Evolutionary conservation across 2,113 vertebrate genomes (phyloP).

Genomic region (Triplophysa siluroides): DNA sequence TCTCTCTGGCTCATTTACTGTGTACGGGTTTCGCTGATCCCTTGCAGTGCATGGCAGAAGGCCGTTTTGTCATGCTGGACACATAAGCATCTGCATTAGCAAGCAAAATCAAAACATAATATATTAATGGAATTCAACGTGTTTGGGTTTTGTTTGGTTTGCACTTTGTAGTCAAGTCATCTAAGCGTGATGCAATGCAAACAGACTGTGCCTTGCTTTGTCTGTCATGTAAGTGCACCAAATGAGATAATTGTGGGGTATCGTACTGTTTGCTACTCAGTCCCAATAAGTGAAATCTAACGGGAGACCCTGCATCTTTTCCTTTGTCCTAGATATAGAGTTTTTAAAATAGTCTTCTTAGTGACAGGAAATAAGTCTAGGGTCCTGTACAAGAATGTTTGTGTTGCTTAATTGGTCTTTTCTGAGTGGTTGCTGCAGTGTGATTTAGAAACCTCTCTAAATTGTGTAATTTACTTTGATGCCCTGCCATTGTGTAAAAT

Average conservation of each 20-base stretch:
- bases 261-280: no score
- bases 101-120: neutral
- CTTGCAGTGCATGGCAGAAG: constrained; percentile 4
- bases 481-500: no score
- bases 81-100: neutral
- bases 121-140: neutral
- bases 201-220: neutral
- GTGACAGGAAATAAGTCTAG: neutral
- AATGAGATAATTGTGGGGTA: no score
- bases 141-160: neutral
- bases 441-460: no score
- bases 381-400: neutral
- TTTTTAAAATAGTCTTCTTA: neutral
- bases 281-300: no score
- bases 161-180: neutral
- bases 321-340: neutral
- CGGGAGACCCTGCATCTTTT: no score
- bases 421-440: neutral
- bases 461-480: no score
- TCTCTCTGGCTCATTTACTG: constrained; percentile 37
- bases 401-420: neutral
- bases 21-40: constrained; percentile 39
- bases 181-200: neutral
- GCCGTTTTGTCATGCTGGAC: constrained; percentile 20
- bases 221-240: no score